These are phyloP conservation scores for Oxygymnocypris stewartii DNA, from an alignment of 2,113 vertebrate genomes.

Conservation along the genomic window DNA sequence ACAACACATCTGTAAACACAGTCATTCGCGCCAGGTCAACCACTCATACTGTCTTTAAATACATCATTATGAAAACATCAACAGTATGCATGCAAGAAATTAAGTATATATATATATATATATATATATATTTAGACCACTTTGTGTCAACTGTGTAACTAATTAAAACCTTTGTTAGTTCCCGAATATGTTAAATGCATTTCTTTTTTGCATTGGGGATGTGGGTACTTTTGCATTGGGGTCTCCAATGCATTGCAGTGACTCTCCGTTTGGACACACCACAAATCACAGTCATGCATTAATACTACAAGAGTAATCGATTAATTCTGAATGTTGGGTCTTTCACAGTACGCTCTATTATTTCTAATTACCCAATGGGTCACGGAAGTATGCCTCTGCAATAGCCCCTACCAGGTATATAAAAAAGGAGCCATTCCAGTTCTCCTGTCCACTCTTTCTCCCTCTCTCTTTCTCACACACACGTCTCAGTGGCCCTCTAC, in stretches of 20 bases:
- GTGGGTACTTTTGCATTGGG: not conserved
- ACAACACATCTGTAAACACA: slow-evolving; percentile 5
- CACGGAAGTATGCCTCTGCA: slow-evolving; percentile 56
- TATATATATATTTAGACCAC: not conserved
- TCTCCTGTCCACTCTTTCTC: slow-evolving; percentile 33
- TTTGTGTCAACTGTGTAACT: not conserved
- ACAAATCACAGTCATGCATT: slow-evolving; percentile 56
- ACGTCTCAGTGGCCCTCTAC: slow-evolving; percentile 24
- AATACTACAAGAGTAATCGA: slow-evolving; percentile 59
- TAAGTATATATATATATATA: not conserved
- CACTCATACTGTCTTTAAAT: not conserved
- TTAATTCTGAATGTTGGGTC: slow-evolving; percentile 56
- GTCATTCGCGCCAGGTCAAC: not conserved
- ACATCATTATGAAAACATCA: not conserved
- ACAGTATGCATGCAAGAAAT: not conserved
- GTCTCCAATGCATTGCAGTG: slow-evolving; percentile 45
- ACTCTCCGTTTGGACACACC: slow-evolving; percentile 51
- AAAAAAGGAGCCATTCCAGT: slow-evolving; percentile 18
- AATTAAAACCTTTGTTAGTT: slow-evolving; percentile 27
- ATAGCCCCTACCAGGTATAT: slow-evolving; percentile 51
- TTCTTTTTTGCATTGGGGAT: not conserved
- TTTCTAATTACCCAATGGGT: slow-evolving; percentile 60
- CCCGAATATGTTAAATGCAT: slow-evolving; percentile 8
- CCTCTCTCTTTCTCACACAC: slow-evolving; percentile 10
- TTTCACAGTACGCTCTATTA: slow-evolving; percentile 57